A percentile compares a stretch with the other conserved stretches of the same genome.
Conservation (phyloP, 2,113 vertebrate genomes). For the Circaetus cinerascens region DNA sequence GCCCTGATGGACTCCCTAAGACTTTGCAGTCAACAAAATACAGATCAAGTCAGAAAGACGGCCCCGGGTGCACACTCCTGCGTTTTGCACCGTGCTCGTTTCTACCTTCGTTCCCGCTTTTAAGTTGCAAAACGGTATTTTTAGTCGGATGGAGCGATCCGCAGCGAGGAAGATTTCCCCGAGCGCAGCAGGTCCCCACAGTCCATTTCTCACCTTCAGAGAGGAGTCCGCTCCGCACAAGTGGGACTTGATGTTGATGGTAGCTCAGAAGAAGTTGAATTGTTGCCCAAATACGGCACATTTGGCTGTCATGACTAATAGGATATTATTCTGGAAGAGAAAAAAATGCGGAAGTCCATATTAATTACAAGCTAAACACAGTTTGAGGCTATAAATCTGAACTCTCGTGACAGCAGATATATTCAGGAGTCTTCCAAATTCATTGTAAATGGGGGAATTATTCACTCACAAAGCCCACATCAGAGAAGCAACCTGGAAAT, state of each 20-base stretch:
- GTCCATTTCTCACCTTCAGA: not conserved
- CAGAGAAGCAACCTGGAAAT: not conserved
- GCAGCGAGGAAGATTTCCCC: not conserved
- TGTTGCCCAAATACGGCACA: not conserved
- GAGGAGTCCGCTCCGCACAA: not conserved
- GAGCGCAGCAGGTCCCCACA: not conserved
- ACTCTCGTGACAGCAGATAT: conserved; percentile 25
- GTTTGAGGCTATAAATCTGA: conserved; percentile 52
- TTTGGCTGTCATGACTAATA: not conserved
- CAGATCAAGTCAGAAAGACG: not conserved
- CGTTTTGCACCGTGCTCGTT: fast-evolving
- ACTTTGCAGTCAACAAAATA: not conserved
- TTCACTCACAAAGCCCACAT: not conserved
- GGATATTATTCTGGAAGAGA: conserved; percentile 6
- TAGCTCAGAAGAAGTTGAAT: not conserved
- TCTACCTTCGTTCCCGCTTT: not conserved
- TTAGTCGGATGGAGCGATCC: not conserved
- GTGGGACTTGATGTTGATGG: not conserved
- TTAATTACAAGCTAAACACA: conserved; percentile 11
- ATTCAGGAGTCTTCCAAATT: not conserved
- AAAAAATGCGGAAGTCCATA: conserved; percentile 5
- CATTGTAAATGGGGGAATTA: not conserved
- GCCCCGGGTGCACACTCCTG: fast-evolving
- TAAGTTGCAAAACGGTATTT: not conserved
- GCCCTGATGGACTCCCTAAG: not conserved